Evolutionary conservation across 2,797 vertebrate species (phyloP).

Genomic region (Neosilurus mollespiculum): DNA sequence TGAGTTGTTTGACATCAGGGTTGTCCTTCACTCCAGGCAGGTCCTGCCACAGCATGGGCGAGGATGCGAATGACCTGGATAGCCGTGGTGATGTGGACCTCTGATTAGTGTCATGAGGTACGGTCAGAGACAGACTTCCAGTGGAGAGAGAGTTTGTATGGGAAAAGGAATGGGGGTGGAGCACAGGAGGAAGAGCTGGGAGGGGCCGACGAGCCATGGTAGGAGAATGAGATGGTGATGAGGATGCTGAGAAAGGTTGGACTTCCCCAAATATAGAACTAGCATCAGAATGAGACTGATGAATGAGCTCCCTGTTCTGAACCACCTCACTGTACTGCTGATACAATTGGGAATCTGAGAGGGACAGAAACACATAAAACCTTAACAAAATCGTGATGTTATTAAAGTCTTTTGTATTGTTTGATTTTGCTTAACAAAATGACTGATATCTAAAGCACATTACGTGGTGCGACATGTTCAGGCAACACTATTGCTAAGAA

Average conservation of each 20-base stretch:
- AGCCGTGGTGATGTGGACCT: constrained; percentile 78
- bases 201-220: constrained; percentile 67
- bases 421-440: constrained; percentile 5
- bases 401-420: background rate
- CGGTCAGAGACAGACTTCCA: constrained; percentile 53
- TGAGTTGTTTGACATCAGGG: constrained; percentile 75
- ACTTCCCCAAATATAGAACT: constrained; percentile 64
- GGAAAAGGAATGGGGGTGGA: constrained; percentile 59
- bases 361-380: background rate
- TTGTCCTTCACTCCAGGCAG: constrained; percentile 84
- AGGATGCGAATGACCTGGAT: constrained; percentile 75
- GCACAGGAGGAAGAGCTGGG: constrained; percentile 64
- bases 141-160: constrained; percentile 49
- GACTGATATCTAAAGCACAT: background rate
- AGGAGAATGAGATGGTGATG: constrained; percentile 63
- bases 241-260: constrained; percentile 51
- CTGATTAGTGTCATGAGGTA: constrained; percentile 55
- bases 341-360: constrained; percentile 77
- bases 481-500: constrained; percentile 10
- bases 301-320: constrained; percentile 90
- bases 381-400: background rate
- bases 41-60: constrained; percentile 88
- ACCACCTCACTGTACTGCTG: constrained; percentile 86
- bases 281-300: constrained; percentile 82
- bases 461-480: background rate